phyloP scores from a whole-genome alignment of 2,113 vertebrate genomes.

The Grammomys dolichurus region DNA sequence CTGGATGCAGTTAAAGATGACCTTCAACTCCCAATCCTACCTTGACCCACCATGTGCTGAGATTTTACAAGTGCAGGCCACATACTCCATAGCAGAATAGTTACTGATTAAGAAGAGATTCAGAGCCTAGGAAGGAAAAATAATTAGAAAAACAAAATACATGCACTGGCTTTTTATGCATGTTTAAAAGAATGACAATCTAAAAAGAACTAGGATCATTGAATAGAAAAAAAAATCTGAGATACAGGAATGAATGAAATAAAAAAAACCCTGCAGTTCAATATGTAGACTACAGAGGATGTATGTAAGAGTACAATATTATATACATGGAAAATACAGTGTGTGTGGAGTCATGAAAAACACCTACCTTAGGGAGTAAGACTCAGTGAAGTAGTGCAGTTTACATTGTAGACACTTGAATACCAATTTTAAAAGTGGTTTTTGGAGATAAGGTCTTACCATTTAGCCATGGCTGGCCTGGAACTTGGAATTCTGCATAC shows the following conservation, averaged over 20 bases:
- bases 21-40: background rate
- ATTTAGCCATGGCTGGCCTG: background rate
- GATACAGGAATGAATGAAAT: background rate
- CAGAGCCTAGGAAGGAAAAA: constrained; percentile 9
- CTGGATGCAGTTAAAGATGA: background rate
- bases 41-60: background rate
- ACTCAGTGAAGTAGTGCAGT: background rate
- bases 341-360: background rate
- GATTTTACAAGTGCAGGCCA: background rate
- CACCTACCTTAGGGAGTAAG: background rate
- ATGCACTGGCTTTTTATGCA: background rate
- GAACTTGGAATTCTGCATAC: background rate
- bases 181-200: background rate
- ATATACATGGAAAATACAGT: background rate
- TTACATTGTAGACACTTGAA: background rate
- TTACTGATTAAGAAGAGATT: constrained; percentile 29
- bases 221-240: background rate
- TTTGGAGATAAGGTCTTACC: background rate
- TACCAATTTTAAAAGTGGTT: background rate
- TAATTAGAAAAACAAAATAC: constrained; percentile 12
- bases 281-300: background rate
- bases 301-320: background rate
- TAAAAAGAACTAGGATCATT: background rate
- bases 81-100: background rate
- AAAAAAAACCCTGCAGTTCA: background rate